Evolutionary conservation across 2,888 invertebrate genomes (phyloP), one percentile per base, ranked within the genome.

Genomic region (Trypoxylon attenuatum): DNA sequence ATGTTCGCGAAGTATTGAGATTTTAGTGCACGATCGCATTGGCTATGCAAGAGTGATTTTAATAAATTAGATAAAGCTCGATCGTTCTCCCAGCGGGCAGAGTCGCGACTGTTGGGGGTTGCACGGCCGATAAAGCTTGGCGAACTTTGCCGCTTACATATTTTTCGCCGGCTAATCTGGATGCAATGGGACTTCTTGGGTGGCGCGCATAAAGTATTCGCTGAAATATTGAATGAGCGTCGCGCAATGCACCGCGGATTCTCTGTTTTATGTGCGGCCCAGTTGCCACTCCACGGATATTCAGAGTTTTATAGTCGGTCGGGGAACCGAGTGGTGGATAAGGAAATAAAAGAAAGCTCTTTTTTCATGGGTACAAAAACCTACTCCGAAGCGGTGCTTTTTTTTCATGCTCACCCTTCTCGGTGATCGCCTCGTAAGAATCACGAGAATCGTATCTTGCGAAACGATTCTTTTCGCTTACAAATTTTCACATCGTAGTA

Each of bases 291-390:
- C 19, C 50, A 16, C 65, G 21, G 33, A 41, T 50, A 51, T 54
- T 29, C 47, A 41, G 57, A 64, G 69, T 73, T 69, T 71, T 71
- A 71, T 56, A 69, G 69, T 69, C 51, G 39, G n/a, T n/a, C 43
- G 33, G 29, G 41, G 46, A 41, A 46, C 61, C 42, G 51, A 69
- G 54, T 43, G 52, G 64, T 54, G 64, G 52, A 45, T 41, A 55
- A 42, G 43, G 42, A 56, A 73, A 71, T 68, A 47, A 47, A 56
- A 55, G 22, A 61, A 71, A 68, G 51, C 38, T 56, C 38, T 51
- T 49, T n/a, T n/a, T n/a, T n/a, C n/a, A n/a, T n/a, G n/a, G n/a
- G n/a, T n/a, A n/a, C n/a, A n/a, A n/a, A n/a, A n/a, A n/a, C n/a
- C n/a, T n/a, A n/a, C n/a, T n/a, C n/a, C n/a, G n/a, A n/a, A n/a